phyloP scores from a whole-genome alignment of 2,888 invertebrate species.

The Oscheius onirici region DNA sequence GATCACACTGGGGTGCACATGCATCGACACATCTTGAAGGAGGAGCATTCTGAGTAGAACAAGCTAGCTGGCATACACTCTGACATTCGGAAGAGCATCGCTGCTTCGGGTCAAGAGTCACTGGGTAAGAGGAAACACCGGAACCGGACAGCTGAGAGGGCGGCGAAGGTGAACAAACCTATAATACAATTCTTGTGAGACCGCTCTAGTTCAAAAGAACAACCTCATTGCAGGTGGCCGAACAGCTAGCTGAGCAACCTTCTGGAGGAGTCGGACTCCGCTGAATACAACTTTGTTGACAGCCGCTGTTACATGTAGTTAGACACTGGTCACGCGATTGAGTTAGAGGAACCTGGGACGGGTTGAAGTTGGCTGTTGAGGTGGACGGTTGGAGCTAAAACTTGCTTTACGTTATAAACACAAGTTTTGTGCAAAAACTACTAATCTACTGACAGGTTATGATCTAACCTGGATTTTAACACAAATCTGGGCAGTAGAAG shows the following conservation, averaged over 20 bases:
- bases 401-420: too few relatives aligned
- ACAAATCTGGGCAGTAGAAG: not conserved
- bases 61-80: conserved; percentile 51
- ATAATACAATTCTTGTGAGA: not conserved
- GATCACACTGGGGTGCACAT: conserved; percentile 49
- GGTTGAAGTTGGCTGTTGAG: conserved; percentile 1
- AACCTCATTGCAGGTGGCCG: conserved; percentile 45
- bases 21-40: conserved; percentile 46
- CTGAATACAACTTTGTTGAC: conserved; percentile 41
- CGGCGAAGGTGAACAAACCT: conserved; percentile 42
- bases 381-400: not conserved
- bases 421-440: too few relatives aligned
- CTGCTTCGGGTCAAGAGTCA: conserved; percentile 50
- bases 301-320: conserved; percentile 46
- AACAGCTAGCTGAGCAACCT: conserved; percentile 44
- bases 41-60: conserved; percentile 43
- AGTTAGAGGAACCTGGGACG: not conserved
- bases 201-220: too few relatives aligned
- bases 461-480: conserved; percentile 4
- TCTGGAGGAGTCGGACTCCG: conserved; percentile 38
- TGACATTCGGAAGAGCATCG: conserved; percentile 54
- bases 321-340: conserved; percentile 34
- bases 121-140: conserved; percentile 45
- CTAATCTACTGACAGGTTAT: too few relatives aligned
- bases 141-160: conserved; percentile 39